Percentiles rank a stretch among this genome's conserved stretches.
Conservation (phyloP, 2,888 invertebrate genomes). For the Idaea biselata region DNA sequence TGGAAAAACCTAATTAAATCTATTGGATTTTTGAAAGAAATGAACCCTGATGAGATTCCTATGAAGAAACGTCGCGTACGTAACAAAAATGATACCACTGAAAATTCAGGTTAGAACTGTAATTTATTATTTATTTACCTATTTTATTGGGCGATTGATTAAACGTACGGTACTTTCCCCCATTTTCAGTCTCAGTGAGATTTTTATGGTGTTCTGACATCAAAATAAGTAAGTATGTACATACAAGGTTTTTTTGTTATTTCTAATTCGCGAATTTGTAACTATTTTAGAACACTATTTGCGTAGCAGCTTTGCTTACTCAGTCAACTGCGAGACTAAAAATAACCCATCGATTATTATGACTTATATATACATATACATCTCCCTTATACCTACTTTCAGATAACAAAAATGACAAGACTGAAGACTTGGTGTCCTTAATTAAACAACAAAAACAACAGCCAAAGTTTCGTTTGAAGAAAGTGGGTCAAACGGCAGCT, state of each 20-base stretch:
- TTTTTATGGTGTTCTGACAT: no score
- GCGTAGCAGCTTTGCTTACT: no score
- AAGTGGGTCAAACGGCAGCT: slow-evolving; percentile 84
- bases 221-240: no score
- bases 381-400: neutral
- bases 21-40: neutral
- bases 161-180: no score
- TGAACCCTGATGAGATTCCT: neutral
- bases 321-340: neutral
- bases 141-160: no score
- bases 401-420: neutral
- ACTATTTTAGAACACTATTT: no score
- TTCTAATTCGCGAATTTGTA: no score
- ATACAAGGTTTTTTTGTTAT: no score
- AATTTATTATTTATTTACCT: no score
- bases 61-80: neutral
- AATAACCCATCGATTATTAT: neutral
- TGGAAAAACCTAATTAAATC: neutral
- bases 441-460: slow-evolving; percentile 39
- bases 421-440: neutral
- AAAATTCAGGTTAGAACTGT: neutral
- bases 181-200: no score
- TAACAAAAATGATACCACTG: neutral
- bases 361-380: neutral
- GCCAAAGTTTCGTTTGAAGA: slow-evolving; percentile 84